Evolutionary conservation across 2,797 vertebrate species (phyloP).

Genomic region (Ataeniobius toweri): DNA sequence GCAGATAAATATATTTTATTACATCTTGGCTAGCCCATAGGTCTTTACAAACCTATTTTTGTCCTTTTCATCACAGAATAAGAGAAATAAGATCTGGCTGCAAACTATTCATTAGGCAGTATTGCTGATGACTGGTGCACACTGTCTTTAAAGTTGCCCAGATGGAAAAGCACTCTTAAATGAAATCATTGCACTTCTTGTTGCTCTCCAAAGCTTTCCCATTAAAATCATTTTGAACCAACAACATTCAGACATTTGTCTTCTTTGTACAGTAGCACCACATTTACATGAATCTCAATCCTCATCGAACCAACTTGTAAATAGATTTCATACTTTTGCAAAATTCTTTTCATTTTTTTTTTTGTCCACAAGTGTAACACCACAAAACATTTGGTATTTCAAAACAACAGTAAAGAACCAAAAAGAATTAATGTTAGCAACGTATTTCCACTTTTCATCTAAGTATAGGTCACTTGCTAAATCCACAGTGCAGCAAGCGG

Average conservation of each 20-base stretch:
- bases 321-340: slow-evolving; percentile 34
- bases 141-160: slow-evolving; percentile 49
- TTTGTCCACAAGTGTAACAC: slow-evolving; percentile 44
- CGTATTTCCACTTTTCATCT: slow-evolving; percentile 45
- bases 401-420: slow-evolving; percentile 50
- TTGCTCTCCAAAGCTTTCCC: slow-evolving; percentile 39
- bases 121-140: slow-evolving; percentile 58
- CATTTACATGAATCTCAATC: slow-evolving; percentile 54
- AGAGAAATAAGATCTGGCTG: slow-evolving; percentile 49
- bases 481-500: slow-evolving; percentile 63
- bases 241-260: slow-evolving; percentile 42
- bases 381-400: slow-evolving; percentile 41
- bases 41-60: slow-evolving; percentile 48
- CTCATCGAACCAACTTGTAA: slow-evolving; percentile 23
- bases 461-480: slow-evolving; percentile 51
- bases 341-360: slow-evolving; percentile 37
- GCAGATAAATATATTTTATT: slow-evolving; percentile 62
- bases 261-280: slow-evolving; percentile 75
- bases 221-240: slow-evolving; percentile 42
- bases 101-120: slow-evolving; percentile 59
- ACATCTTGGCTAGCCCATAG: slow-evolving; percentile 44
- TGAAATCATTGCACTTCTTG: slow-evolving; percentile 25
- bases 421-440: slow-evolving; percentile 54
- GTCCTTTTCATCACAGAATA: slow-evolving; percentile 58
- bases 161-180: slow-evolving; percentile 34